phyloP scores from a whole-genome alignment of 1,140 invertebrate species.

The Rhopalosiphum padi region DNA sequence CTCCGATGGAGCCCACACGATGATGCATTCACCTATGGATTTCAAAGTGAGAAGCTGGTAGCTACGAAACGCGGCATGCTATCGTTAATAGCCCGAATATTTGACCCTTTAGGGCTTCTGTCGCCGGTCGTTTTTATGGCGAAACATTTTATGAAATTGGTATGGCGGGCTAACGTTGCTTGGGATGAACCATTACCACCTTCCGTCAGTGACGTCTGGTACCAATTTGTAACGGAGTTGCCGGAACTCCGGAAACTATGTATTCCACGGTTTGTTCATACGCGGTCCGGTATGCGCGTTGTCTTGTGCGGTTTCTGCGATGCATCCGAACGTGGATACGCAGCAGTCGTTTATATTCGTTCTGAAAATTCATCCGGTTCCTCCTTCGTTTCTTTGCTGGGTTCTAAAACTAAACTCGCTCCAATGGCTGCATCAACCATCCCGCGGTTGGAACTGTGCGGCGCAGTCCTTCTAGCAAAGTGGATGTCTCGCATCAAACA shows the following conservation, averaged over 20 bases:
- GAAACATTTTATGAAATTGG: slow-evolving; percentile 24
- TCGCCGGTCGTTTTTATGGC: neutral
- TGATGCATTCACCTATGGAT: too few relatives aligned
- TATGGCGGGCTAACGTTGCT: neutral
- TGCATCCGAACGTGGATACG: too few relatives aligned
- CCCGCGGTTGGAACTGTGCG: slow-evolving; percentile 63
- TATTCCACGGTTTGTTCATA: too few relatives aligned
- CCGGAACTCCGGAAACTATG: too few relatives aligned
- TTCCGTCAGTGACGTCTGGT: neutral
- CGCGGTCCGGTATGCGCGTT: too few relatives aligned
- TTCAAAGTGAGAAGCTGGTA: neutral
- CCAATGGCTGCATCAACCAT: slow-evolving; percentile 60
- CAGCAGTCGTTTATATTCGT: too few relatives aligned
- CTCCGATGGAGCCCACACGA: too few relatives aligned
- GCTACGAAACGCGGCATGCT: slow-evolving; percentile 31
- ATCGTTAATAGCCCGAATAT: neutral
- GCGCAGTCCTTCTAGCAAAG: slow-evolving; percentile 60
- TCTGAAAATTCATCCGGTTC: too few relatives aligned
- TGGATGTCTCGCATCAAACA: neutral
- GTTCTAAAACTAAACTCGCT: too few relatives aligned
- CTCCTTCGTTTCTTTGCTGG: too few relatives aligned
- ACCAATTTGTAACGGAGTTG: neutral
- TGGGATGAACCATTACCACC: slow-evolving; percentile 33
- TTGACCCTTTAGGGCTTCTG: slow-evolving; percentile 29
- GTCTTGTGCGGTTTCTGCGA: too few relatives aligned